phyloP scores from a whole-genome alignment of 2,113 vertebrate species.

The Nothobranchius furzeri region DNA sequence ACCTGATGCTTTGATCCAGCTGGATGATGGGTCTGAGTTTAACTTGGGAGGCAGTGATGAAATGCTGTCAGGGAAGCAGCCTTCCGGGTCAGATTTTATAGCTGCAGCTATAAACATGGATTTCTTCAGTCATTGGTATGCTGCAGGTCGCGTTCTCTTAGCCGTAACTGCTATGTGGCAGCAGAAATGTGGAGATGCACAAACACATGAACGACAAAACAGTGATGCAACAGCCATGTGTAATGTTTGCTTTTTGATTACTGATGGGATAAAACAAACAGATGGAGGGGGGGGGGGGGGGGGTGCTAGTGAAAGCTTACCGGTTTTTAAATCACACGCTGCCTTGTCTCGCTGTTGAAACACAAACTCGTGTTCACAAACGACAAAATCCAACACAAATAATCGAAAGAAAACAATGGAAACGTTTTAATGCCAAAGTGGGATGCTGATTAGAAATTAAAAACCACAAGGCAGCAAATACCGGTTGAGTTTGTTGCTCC shows the following conservation, averaged over 20 bases:
- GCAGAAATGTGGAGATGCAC: constrained; percentile 3
- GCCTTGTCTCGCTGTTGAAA: neutral
- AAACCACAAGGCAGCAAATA: neutral
- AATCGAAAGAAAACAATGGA: neutral
- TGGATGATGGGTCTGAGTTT: neutral
- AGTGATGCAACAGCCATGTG: constrained; percentile 7
- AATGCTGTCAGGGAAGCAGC: neutral
- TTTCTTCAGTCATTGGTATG: neutral
- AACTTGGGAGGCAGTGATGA: neutral
- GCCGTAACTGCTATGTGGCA: neutral
- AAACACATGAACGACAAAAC: neutral
- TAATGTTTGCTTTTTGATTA: constrained; percentile 14
- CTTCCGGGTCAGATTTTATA: constrained; percentile 3
- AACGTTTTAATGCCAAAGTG: neutral
- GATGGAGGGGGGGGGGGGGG: neutral
- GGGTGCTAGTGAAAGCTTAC: neutral
- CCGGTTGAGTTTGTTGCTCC: neutral
- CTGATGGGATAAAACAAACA: constrained; percentile 19
- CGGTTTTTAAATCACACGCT: constrained; percentile 4
- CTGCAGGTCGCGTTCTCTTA: neutral
- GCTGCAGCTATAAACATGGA: neutral
- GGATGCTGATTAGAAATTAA: too few relatives aligned
- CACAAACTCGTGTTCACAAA: neutral
- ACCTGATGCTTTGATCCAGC: neutral
- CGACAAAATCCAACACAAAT: neutral